Conservation (phyloP, 2,797 vertebrate genomes). For the Mareca penelope region DNA sequence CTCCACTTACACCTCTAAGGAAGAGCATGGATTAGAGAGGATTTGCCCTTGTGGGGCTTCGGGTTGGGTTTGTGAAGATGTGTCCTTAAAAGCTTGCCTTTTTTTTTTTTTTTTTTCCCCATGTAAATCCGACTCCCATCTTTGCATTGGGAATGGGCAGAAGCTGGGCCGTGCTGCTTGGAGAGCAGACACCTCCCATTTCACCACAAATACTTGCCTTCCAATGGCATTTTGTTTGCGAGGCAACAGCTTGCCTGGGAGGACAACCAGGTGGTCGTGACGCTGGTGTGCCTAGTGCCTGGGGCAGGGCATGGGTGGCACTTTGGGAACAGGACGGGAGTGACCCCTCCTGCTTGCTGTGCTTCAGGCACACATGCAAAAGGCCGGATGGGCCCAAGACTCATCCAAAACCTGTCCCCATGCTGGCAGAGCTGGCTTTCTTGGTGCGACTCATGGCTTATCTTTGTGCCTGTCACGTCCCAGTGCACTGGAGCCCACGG, state of each 20-base stretch:
- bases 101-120: not conserved
- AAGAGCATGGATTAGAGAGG: slow-evolving; percentile 52
- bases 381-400: not conserved
- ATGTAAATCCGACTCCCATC: slow-evolving; percentile 1
- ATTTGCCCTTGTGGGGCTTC: slow-evolving; percentile 36
- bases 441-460: not conserved
- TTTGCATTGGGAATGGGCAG: not conserved
- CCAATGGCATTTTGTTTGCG: slow-evolving; percentile 14
- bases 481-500: not conserved
- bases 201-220: slow-evolving; percentile 14
- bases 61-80: slow-evolving; percentile 36
- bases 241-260: not conserved
- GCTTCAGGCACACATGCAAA: not conserved
- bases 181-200: not conserved
- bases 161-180: not conserved
- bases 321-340: not conserved
- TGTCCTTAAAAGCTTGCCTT: slow-evolving; percentile 45
- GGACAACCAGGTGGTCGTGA: not conserved
- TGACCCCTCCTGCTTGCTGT: not conserved
- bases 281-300: not conserved
- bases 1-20: slow-evolving; percentile 51
- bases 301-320: not conserved
- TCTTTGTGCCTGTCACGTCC: not conserved
- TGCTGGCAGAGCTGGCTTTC: not conserved
- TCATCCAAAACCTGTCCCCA: not conserved